Evolutionary conservation across 1,140 invertebrate species (phyloP), one percentile per base, ranked within the genome.

Genomic region (Drosophila pruinosa): DNA sequence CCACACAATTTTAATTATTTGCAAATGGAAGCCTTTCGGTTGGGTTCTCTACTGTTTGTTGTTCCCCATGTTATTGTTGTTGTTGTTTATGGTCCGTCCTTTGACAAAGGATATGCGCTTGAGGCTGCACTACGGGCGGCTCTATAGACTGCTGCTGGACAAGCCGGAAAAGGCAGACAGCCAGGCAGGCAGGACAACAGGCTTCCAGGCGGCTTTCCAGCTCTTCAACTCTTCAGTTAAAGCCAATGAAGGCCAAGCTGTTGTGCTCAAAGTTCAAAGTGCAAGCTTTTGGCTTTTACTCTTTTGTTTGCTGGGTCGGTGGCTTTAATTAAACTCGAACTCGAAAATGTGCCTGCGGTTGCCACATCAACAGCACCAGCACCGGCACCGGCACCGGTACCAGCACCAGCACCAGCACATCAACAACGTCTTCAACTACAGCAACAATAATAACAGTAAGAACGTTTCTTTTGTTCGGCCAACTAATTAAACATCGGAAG

Each of bases 401-500:
- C 39, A 58, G n/a, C 64, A 65, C 15, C 58, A 63, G 31, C 52
- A 67, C 63, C 59, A 81, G 58, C 43, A 77, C n/a, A n/a, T n/a
- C n/a, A n/a, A 36, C 15, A 41, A 41, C 38, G 6, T 7, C 36
- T 7, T 7, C 15, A 43, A 21, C 17, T 22, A 48, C 12, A 48
- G 21, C 19, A 57, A 47, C 14, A 43, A 24, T 7, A 59, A 59
- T 22, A 63, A 56, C 21, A 61, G 21, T 34, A 19, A 64, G 21
- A 67, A 45, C 52, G 19, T 47, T 39, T 15, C 80, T 59, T 72
- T 85, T 83, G 79, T 85, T 79, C 76, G 62, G 15, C 43, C 79
- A 83, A 83, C 79, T 83, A 85, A 83, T 85, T 85, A 83, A 83
- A 85, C 72, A 85, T 80, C 63, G 67, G 34, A 72, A 75, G 53